A percentile compares a stretch with the other conserved stretches of the same genome.
Conservation (phyloP, 2,113 vertebrate genomes). For the Gracilinanus agilis region DNA sequence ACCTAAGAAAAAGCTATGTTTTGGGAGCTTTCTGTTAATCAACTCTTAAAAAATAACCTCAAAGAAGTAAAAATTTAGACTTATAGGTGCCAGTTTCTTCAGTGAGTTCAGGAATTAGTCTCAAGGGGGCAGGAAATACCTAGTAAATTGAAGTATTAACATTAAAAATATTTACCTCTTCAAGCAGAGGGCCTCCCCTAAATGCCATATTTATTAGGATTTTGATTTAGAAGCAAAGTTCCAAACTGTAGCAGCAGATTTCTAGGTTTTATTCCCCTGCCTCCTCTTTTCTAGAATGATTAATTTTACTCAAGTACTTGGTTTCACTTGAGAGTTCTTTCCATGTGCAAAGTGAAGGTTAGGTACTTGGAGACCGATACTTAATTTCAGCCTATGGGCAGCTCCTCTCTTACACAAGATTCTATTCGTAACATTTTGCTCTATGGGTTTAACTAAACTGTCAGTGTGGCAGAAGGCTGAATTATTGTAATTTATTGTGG, state of each 20-base stretch:
- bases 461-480: constrained; percentile 58
- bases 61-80: constrained; percentile 67
- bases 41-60: constrained; percentile 49
- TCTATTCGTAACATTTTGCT: constrained; percentile 62
- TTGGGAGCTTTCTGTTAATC: constrained; percentile 62
- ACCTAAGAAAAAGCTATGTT: constrained; percentile 73
- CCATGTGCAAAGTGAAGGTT: constrained; percentile 66
- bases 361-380: constrained; percentile 61
- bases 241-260: constrained; percentile 39
- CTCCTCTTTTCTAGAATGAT: constrained; percentile 46
- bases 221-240: neutral
- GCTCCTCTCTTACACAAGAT: constrained; percentile 65
- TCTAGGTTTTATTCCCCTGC: constrained; percentile 51
- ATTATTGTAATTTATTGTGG: constrained; percentile 31
- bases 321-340: constrained; percentile 64
- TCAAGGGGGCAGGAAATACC: constrained; percentile 53
- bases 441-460: constrained; percentile 69
- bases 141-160: constrained; percentile 31
- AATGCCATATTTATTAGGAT: constrained; percentile 16
- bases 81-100: constrained; percentile 62
- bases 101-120: constrained; percentile 39
- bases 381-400: constrained; percentile 70
- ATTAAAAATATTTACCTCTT: constrained; percentile 15
- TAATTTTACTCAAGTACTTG: constrained; percentile 43
- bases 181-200: neutral